Evolutionary conservation across 1,140 invertebrate genomes (phyloP).

Genomic region (Orius insidiosus): DNA sequence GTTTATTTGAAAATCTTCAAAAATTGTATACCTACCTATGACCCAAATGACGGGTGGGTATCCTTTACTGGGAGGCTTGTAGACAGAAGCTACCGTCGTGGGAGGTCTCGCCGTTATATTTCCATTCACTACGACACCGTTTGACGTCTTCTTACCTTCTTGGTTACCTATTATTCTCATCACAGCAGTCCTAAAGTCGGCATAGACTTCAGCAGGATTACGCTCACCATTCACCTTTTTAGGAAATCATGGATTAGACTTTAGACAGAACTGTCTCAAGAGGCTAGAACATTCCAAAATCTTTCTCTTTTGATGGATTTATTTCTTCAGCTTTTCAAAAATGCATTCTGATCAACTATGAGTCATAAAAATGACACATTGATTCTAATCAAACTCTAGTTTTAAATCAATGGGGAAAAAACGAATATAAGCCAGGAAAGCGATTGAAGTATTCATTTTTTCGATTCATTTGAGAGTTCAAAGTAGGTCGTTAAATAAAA

Average conservation of each 20-base stretch:
- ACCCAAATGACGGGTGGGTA: slow-evolving; percentile 51
- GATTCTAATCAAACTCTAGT: too few relatives aligned
- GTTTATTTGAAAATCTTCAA: background rate
- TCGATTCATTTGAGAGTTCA: too few relatives aligned
- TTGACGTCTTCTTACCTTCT: slow-evolving; percentile 10
- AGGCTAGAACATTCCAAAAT: too few relatives aligned
- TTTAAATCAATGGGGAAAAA: slow-evolving; percentile 10
- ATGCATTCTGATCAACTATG: too few relatives aligned
- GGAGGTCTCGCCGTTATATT: slow-evolving; percentile 8
- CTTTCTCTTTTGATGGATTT: too few relatives aligned
- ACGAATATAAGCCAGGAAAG: too few relatives aligned
- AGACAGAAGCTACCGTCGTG: slow-evolving; percentile 14
- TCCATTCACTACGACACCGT: slow-evolving; percentile 3
- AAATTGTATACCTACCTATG: slow-evolving; percentile 34
- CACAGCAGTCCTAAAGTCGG: slow-evolving; percentile 55
- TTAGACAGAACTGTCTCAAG: too few relatives aligned
- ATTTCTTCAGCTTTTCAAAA: slow-evolving; percentile 8
- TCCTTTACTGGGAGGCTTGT: slow-evolving; percentile 23
- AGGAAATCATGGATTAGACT: slow-evolving; percentile 7
- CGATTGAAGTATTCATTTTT: too few relatives aligned
- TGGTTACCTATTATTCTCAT: slow-evolving; percentile 42
- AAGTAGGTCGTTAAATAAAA: too few relatives aligned
- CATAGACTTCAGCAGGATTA: slow-evolving; percentile 62
- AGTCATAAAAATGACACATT: too few relatives aligned
- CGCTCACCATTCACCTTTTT: slow-evolving; percentile 62